Base-by-base conservation (phyloP, 2,888 invertebrate species). In the Blastobasis lacticolella region DNA sequence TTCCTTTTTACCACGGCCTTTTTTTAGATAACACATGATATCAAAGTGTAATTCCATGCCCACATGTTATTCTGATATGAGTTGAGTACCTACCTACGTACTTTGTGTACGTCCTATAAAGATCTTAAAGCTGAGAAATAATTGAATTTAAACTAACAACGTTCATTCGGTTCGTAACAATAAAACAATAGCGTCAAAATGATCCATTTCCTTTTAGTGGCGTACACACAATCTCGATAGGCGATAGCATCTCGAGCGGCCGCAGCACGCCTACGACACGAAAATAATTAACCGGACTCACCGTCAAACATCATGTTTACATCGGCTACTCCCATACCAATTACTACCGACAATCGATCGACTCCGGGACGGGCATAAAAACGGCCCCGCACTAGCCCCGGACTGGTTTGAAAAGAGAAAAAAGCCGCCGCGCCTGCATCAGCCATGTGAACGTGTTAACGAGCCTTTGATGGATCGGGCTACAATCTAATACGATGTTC, bases 261-360 rank as follows among this genome's bases (percentile, higher is more conserved):
- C 71, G 65, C 67, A 70, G 73, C 71, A 77, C 81, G 83, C 81
- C 83, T 81, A 81, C 82, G 77, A 84, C 81, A 83, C 71, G 79
- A 82, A 87, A 86, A 87, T 87, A 87, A 87, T 87, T 87, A 86
- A 81, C 82, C 77, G 74, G 66, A 71, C 72, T 71, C 78, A 73
- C 75, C 83, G 75, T 78, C 78, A 75, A 84, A 86, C 84, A 84
- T 74, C 74, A 77, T 85, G 87, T 87, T 77, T 76, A 86, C 85
- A 85, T 75, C 79, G 71, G 78, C 84, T 85, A 84, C 86, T 85
- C 84, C 81, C 81, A 79, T 78, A 84, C 80, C 84, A 81, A 84
- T 87, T 86, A 84, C 86, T 83, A 82, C 84, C 75, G 81, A 78
- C 80, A 77, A 75, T 81, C 81, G 78, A 78, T 76, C 71, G 70